Evolutionary conservation across 2,888 invertebrate genomes (phyloP), one percentile per base, ranked within the genome.

Genomic region (Mayetiola destructor): DNA sequence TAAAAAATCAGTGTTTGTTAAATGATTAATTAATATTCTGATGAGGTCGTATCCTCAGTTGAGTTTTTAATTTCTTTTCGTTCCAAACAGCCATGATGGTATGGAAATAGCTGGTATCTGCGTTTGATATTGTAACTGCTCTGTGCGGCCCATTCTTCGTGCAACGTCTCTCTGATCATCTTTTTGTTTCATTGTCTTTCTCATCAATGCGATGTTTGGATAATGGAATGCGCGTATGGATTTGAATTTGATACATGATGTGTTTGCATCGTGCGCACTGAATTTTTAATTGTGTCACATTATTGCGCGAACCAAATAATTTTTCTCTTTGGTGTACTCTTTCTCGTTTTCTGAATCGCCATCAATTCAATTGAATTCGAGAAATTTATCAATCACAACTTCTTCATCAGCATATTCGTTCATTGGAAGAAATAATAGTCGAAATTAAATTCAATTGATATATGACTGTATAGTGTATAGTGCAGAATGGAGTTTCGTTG

Each of bases 231-330:
- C 48, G 48, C 27, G 48, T 48, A 48, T 48, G 48, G 48, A 27
- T 48, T 48, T 48, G 6, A 23, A 48, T 48, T 48, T 48, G 48
- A 48, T 48, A 48, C 48, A 48, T 27, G 48, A 48, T n/a, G n/a
- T n/a, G n/a, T n/a, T n/a, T n/a, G n/a, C 48, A 27, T 20, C 48
- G 48, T 48, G 48, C 29, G 48, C 27, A 48, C 48, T 48, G 48
- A 48, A 48, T 48, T 48, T 48, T 48, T 48, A 48, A 48, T 48
- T 48, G 48, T 48, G 48, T 48, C 48, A 48, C 48, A 48, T 48
- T 48, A 48, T 48, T 48, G 48, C 27, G 48, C 48, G 48, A 48
- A 48, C 27, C 27, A 12, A 5, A 4, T 16, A 27, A n/a, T 27
- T 48, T 27, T 48, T 48, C 48, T 27, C 27, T 48, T 48, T 48